Evolutionary conservation across 2,113 vertebrate genomes (phyloP).

Genomic region (Rhizomys pruinosus): DNA sequence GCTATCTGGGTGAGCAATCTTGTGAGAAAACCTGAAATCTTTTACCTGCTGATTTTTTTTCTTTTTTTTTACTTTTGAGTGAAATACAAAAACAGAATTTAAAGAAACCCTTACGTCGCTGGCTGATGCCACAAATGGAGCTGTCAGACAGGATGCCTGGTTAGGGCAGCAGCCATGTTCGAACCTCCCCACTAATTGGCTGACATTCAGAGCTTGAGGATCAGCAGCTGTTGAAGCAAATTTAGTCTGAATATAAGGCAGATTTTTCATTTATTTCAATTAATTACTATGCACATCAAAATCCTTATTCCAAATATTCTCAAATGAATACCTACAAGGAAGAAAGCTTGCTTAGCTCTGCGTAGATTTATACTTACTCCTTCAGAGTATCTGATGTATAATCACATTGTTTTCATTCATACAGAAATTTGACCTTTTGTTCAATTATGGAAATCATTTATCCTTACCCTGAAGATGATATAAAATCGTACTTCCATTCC

Average conservation of each 20-base stretch:
- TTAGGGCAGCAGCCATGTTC: constrained; percentile 46
- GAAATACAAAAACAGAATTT: constrained; percentile 20
- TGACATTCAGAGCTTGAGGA: constrained; percentile 68
- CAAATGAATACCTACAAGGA: constrained; percentile 52
- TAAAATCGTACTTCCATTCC: neutral
- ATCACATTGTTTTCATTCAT: constrained; percentile 28
- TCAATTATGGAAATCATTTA: constrained; percentile 19
- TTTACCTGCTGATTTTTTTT: constrained; percentile 38
- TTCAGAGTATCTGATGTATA: neutral
- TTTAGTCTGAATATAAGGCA: constrained; percentile 69
- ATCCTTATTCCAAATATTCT: constrained; percentile 50
- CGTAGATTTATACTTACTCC: neutral
- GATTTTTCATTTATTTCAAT: constrained; percentile 78
- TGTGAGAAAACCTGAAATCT: neutral
- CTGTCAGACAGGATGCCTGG: constrained; percentile 58
- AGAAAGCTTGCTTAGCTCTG: constrained; percentile 52
- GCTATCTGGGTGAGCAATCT: neutral
- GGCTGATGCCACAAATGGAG: constrained; percentile 53
- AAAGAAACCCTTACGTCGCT: neutral
- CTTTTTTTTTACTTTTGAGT: constrained; percentile 14
- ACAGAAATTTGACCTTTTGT: constrained; percentile 44
- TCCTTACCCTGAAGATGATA: neutral
- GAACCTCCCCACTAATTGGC: constrained; percentile 72
- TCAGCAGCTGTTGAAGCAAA: constrained; percentile 73
- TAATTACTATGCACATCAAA: constrained; percentile 76